Base-by-base conservation (phyloP, 2,113 vertebrate genomes). In the Prietella phreatophila region DNA sequence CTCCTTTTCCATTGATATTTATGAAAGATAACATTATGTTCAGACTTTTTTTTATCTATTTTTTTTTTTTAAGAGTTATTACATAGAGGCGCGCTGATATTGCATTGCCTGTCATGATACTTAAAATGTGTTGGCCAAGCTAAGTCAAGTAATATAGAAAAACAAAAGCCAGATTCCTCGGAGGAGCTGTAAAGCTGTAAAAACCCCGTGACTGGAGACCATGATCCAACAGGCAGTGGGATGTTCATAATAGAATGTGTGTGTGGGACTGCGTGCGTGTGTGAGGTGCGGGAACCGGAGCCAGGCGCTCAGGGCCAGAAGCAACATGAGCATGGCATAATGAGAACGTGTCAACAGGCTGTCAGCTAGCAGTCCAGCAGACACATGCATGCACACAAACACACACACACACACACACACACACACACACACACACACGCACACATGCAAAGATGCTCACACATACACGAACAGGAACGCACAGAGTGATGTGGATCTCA, bases 341-440 rank as follows among this genome's bases (percentile, higher is more conserved):
- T 91, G 90, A 91, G 88, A 91, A 89, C 84, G 85, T 91, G 88
- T 91, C 88, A 91, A 88, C 90, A 88, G 84, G 81, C 88, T 87
- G 84, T 91, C 90, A 89, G 88, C 87, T 67, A 82, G 53, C 85
- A 80, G 85, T 88, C 85, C 84, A 89, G 69, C 82, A 83, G 82
- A 61, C 90, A 84, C 79, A 36, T 47, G 87, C 36, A 73, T 82
- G 30, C 63, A 13, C 73, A 30, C 79, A 65, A 79, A 58, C 55
- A 65, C 55, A 27, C 67, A 71, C 84, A 27, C 9, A 88, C 47
- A 58, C 30, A 36, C 76, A 78, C 85, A 81, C 39, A 17, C 63
- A 13, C 73, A 30, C 79, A 65, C 83, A 58, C 55, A 65, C 55
- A 27, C 67, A 71, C 84, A 27, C 9, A 88, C 47, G 47, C 30